phyloP scores from a whole-genome alignment of 2,888 invertebrate species.

The Spodoptera exigua region DNA sequence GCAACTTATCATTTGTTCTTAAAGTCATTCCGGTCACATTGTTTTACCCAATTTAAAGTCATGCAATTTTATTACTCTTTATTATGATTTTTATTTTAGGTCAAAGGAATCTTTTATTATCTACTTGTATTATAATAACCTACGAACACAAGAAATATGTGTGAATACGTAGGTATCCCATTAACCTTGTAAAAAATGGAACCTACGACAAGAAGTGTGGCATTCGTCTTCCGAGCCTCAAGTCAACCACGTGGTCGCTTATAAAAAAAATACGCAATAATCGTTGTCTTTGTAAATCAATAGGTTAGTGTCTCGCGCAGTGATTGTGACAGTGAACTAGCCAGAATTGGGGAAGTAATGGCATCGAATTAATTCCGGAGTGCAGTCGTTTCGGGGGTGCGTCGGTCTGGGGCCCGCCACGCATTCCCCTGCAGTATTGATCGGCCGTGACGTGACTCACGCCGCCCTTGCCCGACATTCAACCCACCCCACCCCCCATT shows the following conservation, averaged over 20 bases:
- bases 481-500: constrained; percentile 69
- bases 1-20: constrained; percentile 50
- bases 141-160: too few relatives aligned
- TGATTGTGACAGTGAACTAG: constrained; percentile 43
- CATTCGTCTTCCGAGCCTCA: not conserved
- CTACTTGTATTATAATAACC: too few relatives aligned
- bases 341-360: constrained; percentile 51
- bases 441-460: constrained; percentile 88
- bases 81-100: constrained; percentile 26
- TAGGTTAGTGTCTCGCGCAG: constrained; percentile 11
- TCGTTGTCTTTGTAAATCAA: constrained; percentile 1
- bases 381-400: constrained; percentile 53
- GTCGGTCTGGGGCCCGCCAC: constrained; percentile 63
- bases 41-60: constrained; percentile 42
- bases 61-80: constrained; percentile 11
- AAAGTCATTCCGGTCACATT: constrained; percentile 57
- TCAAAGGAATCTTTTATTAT: too few relatives aligned
- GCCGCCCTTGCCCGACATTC: constrained; percentile 89
- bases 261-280: not conserved
- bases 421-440: constrained; percentile 87
- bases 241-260: not conserved
- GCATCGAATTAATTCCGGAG: constrained; percentile 42
- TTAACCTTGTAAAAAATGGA: too few relatives aligned
- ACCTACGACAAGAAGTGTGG: too few relatives aligned
- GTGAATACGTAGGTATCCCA: too few relatives aligned